Evolutionary conservation across 2,888 invertebrate species (phyloP).

Genomic region (Agrochola lychnidis): DNA sequence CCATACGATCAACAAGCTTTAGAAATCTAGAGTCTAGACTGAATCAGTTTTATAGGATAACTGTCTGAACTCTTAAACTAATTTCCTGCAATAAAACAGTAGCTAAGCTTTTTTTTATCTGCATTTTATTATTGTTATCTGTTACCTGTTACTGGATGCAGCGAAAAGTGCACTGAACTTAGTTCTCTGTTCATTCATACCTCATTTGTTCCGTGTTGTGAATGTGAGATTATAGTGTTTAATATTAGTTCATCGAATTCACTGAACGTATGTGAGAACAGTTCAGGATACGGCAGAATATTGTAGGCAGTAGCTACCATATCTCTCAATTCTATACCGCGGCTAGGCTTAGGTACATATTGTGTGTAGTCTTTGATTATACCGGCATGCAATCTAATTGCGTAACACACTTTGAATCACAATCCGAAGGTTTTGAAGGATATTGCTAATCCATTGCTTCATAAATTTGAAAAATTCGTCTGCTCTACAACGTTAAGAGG

Average conservation of each 20-base stretch:
- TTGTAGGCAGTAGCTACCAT: too few species aligned
- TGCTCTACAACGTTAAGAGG: too few species aligned
- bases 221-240: slow-evolving; percentile 67
- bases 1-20: neutral
- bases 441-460: too few species aligned
- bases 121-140: slow-evolving; percentile 31
- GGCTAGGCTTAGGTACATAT: too few species aligned
- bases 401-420: too few species aligned
- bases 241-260: slow-evolving; percentile 38
- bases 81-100: slow-evolving; percentile 54
- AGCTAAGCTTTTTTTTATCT: slow-evolving; percentile 11
- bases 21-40: slow-evolving; percentile 2
- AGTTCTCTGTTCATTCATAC: slow-evolving; percentile 77
- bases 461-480: too few species aligned
- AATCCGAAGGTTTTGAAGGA: too few species aligned
- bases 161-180: slow-evolving; percentile 78
- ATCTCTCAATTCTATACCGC: too few species aligned
- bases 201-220: slow-evolving; percentile 76
- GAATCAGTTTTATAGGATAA: slow-evolving; percentile 24
- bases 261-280: slow-evolving; percentile 7
- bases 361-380: too few species aligned
- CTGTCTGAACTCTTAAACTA: slow-evolving; percentile 28
- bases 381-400: too few species aligned
- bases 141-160: slow-evolving; percentile 54
- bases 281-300: neutral